Conservation (phyloP, 2,888 invertebrate genomes). For the Marasmarcha lunaedactyla region DNA sequence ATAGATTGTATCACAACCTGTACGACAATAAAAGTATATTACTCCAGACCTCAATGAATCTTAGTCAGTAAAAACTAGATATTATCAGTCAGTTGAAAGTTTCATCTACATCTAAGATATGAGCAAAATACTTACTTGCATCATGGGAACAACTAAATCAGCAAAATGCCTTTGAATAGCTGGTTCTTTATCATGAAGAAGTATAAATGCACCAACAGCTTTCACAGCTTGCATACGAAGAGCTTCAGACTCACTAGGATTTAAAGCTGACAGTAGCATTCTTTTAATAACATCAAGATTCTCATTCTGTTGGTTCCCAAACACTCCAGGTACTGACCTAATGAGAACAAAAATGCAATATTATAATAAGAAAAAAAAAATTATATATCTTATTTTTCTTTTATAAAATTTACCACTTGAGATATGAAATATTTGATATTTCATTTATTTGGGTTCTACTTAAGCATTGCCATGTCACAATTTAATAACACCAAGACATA, state of each 20-base stretch:
- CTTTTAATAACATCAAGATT: constrained; percentile 94
- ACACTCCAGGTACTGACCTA: constrained; percentile 94
- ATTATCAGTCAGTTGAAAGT: too few relatives aligned
- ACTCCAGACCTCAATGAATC: too few relatives aligned
- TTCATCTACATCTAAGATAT: too few relatives aligned
- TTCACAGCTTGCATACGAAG: constrained; percentile 86
- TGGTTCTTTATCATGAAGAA: constrained; percentile 94
- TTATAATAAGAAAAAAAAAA: background rate
- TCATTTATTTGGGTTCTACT: too few relatives aligned
- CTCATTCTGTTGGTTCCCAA: constrained; percentile 94
- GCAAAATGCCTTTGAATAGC: constrained; percentile 88
- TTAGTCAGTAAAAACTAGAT: too few relatives aligned
- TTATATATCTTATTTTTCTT: too few relatives aligned
- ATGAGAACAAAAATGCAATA: constrained; percentile 13
- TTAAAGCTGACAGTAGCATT: constrained; percentile 88
- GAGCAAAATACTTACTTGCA: constrained; percentile 64
- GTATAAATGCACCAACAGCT: constrained; percentile 88
- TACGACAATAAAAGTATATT: too few relatives aligned
- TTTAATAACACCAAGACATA: too few relatives aligned
- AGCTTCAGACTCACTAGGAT: constrained; percentile 77
- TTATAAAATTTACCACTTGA: too few relatives aligned
- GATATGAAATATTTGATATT: too few relatives aligned
- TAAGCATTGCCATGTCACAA: too few relatives aligned
- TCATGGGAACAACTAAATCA: constrained; percentile 84
- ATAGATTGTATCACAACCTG: constrained; percentile 84